Percentiles rank a stretch among this genome's conserved stretches.
phyloP scores from a whole-genome alignment of 2,888 invertebrate genomes.

The Belgica antarctica region DNA sequence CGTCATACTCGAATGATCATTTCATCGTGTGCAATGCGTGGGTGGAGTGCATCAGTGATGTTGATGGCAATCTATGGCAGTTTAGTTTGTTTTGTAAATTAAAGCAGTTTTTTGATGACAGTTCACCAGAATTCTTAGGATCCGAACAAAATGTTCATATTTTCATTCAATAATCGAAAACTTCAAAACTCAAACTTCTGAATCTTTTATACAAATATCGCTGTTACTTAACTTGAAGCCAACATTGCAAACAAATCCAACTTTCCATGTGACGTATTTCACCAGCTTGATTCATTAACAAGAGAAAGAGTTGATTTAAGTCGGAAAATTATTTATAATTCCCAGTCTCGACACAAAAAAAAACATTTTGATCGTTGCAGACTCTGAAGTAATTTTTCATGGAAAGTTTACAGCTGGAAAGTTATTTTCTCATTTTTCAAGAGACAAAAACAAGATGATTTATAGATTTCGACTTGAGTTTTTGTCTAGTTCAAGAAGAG shows the following conservation, averaged over 20 bases:
- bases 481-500: not conserved
- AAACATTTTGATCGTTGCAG: conserved; percentile 12
- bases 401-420: conserved; percentile 12
- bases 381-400: conserved; percentile 29
- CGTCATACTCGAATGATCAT: no score
- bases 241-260: not conserved
- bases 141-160: no score
- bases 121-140: no score
- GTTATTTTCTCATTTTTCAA: conserved; percentile 17
- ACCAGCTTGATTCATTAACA: not conserved
- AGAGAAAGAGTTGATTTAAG: not conserved
- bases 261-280: not conserved
- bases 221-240: no score
- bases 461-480: not conserved
- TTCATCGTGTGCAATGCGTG: not conserved
- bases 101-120: no score
- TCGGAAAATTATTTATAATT: conserved; percentile 5
- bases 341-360: not conserved
- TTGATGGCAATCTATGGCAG: no score
- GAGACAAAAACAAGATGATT: not conserved
- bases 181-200: no score
- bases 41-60: not conserved
- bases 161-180: no score
- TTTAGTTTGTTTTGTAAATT: no score
- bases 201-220: no score